Percentiles rank a stretch among this genome's conserved stretches.
These are phyloP conservation scores for Poecilia velifera DNA, from an alignment of 2,797 vertebrate genomes.

Conservation along the genomic window DNA sequence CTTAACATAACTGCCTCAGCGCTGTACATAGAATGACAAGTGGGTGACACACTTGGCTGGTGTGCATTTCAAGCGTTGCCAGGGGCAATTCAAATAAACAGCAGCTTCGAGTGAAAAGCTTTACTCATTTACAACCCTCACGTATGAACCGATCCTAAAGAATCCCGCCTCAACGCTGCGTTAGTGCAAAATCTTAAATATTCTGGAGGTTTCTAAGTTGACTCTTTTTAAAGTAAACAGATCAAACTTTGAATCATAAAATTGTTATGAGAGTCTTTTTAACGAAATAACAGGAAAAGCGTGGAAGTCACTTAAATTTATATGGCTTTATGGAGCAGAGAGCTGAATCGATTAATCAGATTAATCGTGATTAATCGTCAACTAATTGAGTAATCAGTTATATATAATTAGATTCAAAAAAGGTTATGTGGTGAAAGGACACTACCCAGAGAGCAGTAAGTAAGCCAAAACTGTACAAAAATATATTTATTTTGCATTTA, in stretches of 20 bases:
- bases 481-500: too few relatives aligned
- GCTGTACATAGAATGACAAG: not conserved
- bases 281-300: not conserved
- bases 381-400: too few relatives aligned
- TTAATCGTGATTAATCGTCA: too few relatives aligned
- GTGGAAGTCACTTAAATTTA: not conserved
- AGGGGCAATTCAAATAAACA: slow-evolving; percentile 28
- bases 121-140: not conserved
- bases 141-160: too few relatives aligned
- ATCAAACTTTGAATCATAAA: not conserved
- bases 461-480: too few relatives aligned
- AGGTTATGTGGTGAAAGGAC: too few relatives aligned
- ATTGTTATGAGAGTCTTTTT: not conserved
- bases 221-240: not conserved
- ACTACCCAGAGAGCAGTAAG: too few relatives aligned
- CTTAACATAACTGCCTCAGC: not conserved
- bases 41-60: not conserved
- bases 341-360: not conserved
- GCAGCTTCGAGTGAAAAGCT: slow-evolving; percentile 8
- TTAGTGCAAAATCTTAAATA: not conserved
- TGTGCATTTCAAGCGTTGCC: slow-evolving; percentile 13
- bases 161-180: not conserved
- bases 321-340: not conserved
- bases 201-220: not conserved
- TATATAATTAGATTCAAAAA: too few relatives aligned